phyloP scores from a whole-genome alignment of 2,888 invertebrate species.

The Macrosoma leucophasiata region DNA sequence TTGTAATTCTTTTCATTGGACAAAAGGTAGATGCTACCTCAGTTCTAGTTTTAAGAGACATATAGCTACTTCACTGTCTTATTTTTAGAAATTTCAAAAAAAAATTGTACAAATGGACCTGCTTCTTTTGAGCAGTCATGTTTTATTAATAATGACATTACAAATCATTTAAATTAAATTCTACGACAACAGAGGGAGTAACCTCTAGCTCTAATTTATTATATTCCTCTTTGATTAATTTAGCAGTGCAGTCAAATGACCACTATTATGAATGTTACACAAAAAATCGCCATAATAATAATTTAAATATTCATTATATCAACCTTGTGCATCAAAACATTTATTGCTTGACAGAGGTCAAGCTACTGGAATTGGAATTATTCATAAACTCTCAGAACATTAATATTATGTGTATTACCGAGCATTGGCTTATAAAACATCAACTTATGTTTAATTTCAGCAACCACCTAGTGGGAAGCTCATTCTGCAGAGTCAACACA shows the following conservation, averaged over 20 bases:
- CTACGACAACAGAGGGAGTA: background rate
- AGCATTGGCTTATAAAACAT: background rate
- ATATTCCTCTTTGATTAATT: too few relatives aligned
- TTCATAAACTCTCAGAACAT: background rate
- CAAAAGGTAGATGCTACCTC: background rate
- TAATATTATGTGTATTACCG: background rate
- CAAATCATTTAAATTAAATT: background rate
- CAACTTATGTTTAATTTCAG: conserved; percentile 3
- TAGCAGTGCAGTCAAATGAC: background rate
- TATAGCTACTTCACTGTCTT: background rate
- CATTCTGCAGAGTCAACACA: conserved; percentile 1
- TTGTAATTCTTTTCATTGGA: background rate
- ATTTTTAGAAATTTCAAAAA: background rate
- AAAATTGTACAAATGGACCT: background rate
- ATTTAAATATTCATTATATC: background rate
- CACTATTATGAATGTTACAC: background rate
- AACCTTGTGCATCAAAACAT: background rate
- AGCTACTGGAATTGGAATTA: background rate
- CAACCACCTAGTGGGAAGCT: conserved; percentile 6
- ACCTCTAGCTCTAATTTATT: too few relatives aligned
- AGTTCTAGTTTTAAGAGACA: too few relatives aligned
- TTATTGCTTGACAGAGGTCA: background rate
- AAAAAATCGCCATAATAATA: background rate
- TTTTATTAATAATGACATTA: background rate
- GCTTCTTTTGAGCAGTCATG: background rate